Conservation (phyloP, 1,140 invertebrate genomes). For the Pseudomyrmex concolor region DNA sequence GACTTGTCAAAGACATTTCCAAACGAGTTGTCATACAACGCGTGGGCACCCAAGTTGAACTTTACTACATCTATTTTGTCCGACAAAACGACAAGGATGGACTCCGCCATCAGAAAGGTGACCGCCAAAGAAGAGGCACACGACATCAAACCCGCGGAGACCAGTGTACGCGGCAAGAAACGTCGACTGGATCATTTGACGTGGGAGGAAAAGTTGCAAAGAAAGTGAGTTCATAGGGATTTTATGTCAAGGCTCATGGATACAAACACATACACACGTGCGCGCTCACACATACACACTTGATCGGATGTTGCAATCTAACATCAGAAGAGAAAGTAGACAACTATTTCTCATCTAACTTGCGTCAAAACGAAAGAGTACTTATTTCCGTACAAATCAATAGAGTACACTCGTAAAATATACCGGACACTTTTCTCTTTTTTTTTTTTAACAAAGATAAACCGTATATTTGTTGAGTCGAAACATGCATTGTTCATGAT, state of each 20-base stretch:
- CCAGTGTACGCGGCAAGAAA: conserved; percentile 86
- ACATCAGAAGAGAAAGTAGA: background rate
- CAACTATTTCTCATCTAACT: too few relatives aligned
- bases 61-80: conserved; percentile 77
- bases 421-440: too few relatives aligned
- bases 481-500: too few relatives aligned
- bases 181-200: conserved; percentile 91
- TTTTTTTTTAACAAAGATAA: too few relatives aligned
- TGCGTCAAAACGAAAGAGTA: too few relatives aligned
- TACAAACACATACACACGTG: background rate
- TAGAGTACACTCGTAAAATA: too few relatives aligned
- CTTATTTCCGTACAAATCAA: too few relatives aligned
- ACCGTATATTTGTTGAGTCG: too few relatives aligned
- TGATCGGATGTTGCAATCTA: background rate
- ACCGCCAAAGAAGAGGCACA: conserved; percentile 68
- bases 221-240: conserved; percentile 89
- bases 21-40: conserved; percentile 50
- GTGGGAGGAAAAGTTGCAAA: conserved; percentile 93
- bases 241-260: too few relatives aligned
- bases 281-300: background rate
- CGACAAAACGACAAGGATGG: conserved; percentile 61
- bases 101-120: conserved; percentile 59
- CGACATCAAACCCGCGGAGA: conserved; percentile 70
- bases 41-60: conserved; percentile 72
- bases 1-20: conserved; percentile 73